These are phyloP conservation scores for Prietella phreatophila DNA, from an alignment of 2,113 vertebrate genomes.

Conservation along the genomic window DNA sequence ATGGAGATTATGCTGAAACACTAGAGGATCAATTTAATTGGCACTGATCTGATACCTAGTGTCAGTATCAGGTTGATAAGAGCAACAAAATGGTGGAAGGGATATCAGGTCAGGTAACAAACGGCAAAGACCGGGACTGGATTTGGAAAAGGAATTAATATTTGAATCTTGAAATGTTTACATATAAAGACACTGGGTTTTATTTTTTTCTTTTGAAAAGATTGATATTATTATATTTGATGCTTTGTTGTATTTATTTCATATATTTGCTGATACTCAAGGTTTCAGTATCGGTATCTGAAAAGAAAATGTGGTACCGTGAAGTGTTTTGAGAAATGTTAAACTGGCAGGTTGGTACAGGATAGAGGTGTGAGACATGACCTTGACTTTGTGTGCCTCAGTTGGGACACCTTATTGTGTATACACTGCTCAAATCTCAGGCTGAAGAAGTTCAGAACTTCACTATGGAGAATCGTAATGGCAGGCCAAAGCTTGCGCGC, in stretches of 20 bases:
- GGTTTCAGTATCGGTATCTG: background rate
- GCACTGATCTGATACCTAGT: background rate
- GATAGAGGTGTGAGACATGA: background rate
- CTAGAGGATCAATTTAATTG: background rate
- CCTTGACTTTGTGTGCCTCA: constrained; percentile 34
- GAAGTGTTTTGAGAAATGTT: background rate
- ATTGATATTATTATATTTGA: background rate
- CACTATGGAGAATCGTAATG: too few relatives aligned
- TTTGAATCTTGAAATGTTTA: too few relatives aligned
- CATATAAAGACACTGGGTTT: background rate
- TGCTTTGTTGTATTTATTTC: background rate
- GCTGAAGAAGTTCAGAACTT: too few relatives aligned
- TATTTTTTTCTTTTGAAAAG: background rate
- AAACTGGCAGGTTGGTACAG: background rate
- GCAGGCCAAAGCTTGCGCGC: too few relatives aligned
- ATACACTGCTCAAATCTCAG: too few relatives aligned
- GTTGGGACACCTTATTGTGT: constrained; percentile 2
- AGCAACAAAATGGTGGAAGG: too few relatives aligned
- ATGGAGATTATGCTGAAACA: background rate
- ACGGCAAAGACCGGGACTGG: background rate
- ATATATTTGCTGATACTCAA: background rate
- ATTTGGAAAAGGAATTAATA: too few relatives aligned
- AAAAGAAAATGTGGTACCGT: background rate
- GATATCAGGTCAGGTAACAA: background rate
- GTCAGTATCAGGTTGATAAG: too few relatives aligned